A percentile compares a stretch with the other conserved stretches of the same genome.
phyloP scores from a whole-genome alignment of 2,888 invertebrate genomes.

The Zeuzera pyrina region DNA sequence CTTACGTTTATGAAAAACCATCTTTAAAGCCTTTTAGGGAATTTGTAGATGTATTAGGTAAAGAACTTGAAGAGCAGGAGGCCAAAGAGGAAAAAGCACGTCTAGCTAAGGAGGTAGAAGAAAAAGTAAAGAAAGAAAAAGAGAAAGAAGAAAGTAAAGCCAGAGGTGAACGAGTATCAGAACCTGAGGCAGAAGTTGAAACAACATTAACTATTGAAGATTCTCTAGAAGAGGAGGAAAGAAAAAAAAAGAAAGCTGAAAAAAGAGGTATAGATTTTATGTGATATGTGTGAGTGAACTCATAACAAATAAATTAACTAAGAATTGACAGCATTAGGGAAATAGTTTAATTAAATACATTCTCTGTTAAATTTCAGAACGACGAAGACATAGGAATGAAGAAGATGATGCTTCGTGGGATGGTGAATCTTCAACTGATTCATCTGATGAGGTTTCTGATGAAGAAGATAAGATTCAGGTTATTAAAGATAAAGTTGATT shows the following conservation, averaged over 20 bases:
- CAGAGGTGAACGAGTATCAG: slow-evolving; percentile 32
- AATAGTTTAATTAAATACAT: background rate
- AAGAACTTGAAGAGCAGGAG: slow-evolving; percentile 75
- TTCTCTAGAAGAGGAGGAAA: slow-evolving; percentile 27
- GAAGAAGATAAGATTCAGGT: slow-evolving; percentile 54
- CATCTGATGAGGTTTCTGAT: slow-evolving; percentile 60
- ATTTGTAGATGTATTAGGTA: slow-evolving; percentile 76
- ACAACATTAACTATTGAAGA: slow-evolving; percentile 23
- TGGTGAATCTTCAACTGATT: slow-evolving; percentile 64
- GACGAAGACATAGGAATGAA: slow-evolving; percentile 36
- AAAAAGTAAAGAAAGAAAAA: slow-evolving; percentile 39
- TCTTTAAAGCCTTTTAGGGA: slow-evolving; percentile 84
- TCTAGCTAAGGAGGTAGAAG: slow-evolving; percentile 36
- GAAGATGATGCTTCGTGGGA: slow-evolving; percentile 75
- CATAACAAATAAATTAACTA: too few relatives aligned
- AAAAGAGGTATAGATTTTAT: slow-evolving; percentile 28
- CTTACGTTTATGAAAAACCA: slow-evolving; percentile 93
- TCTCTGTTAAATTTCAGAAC: slow-evolving; percentile 27
- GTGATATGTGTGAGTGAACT: slow-evolving; percentile 1
- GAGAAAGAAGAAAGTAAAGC: slow-evolving; percentile 34
- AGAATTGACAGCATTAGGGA: too few relatives aligned
- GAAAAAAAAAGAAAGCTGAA: slow-evolving; percentile 40
- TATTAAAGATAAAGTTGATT: slow-evolving; percentile 69
- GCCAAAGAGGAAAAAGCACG: slow-evolving; percentile 66
- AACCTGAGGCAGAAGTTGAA: slow-evolving; percentile 28